Base-by-base conservation (phyloP, 2,113 vertebrate genomes). In the Daboia siamensis region DNA sequence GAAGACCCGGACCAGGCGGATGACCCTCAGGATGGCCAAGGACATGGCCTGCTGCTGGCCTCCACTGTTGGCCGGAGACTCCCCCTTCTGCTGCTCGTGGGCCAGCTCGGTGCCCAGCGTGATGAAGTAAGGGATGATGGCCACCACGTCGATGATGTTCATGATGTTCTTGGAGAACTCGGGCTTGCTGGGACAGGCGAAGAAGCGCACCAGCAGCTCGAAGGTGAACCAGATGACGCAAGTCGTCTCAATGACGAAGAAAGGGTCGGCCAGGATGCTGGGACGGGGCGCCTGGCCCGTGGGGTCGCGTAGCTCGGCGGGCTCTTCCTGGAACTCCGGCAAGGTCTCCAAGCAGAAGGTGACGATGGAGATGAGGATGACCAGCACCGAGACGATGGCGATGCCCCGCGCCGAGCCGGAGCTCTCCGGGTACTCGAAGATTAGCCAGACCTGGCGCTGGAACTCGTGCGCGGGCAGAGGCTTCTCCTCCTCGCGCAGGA, bases 181-280 rank as follows among this genome's bases (percentile, higher is more conserved):
- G 0, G 99, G 98, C 96, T 99, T 99, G 97, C 98, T 99, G 88
- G 99, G 99, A 91, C 99, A 99, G 46, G 99, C 98, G 0, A 98
- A 99, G 97, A 99, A 99, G 90, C 99, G 98, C 90, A 99, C 99
- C 0, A 99, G 96, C 15, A 99, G 98, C 95, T 99, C 99, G 46
- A 99, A 99, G n/a, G 99, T 99, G 98, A 99, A 99, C 99, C 99
- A 99, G 93, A 99, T 98, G 93, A 99, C 99, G 0, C 99, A 99
- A 0, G 99, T 99, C 93, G 99, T 99, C 97, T 99, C 99, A 0
- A 99, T 98, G 84, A 99, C 98, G 96, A 99, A 99, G 97, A 99
- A 99, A 5, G 99, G 99, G 96, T 99, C 99, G 0, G 97, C 97
- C 90, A 99, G 98, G 93, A 98, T 98, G 44, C 98, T 97, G 11